These are phyloP conservation scores for Trachelipus rathkii DNA, from an alignment of 1,140 invertebrate genomes.

Conservation along the genomic window DNA sequence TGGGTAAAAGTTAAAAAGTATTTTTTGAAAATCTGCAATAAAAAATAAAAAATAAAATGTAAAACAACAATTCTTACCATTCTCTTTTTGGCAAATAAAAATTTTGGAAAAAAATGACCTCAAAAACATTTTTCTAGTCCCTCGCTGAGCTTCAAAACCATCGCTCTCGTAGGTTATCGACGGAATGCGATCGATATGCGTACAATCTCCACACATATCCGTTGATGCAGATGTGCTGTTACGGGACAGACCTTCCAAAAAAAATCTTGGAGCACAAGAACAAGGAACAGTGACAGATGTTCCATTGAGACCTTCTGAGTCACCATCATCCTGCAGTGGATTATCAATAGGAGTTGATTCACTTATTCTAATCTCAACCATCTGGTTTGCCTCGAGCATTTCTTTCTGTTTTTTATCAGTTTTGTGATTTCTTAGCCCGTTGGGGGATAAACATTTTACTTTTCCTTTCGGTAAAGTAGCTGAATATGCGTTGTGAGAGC, in stretches of 20 bases:
- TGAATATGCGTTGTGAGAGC: background rate
- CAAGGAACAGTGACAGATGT: constrained; percentile 36
- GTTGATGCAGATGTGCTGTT: background rate
- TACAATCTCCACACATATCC: background rate
- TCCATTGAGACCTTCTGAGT: constrained; percentile 22
- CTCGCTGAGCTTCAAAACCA: background rate
- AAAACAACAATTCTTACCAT: background rate
- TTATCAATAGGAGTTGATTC: constrained; percentile 18
- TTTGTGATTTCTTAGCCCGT: background rate
- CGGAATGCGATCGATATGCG: background rate
- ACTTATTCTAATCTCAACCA: background rate
- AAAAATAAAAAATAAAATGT: too few relatives aligned
- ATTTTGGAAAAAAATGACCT: background rate
- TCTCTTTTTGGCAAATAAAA: background rate
- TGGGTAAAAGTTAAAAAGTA: too few relatives aligned
- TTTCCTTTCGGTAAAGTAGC: constrained; percentile 17
- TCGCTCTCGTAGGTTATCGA: background rate
- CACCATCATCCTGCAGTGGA: constrained; percentile 21
- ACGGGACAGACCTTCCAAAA: background rate
- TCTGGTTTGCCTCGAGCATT: background rate
- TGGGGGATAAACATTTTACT: background rate
- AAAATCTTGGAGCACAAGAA: constrained; percentile 30
- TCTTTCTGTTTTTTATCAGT: background rate
- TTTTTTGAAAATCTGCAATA: too few relatives aligned
- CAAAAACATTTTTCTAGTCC: background rate